These are phyloP conservation scores for Adelosebastes latens DNA, from an alignment of 2,797 vertebrate genomes.

Conservation along the genomic window DNA sequence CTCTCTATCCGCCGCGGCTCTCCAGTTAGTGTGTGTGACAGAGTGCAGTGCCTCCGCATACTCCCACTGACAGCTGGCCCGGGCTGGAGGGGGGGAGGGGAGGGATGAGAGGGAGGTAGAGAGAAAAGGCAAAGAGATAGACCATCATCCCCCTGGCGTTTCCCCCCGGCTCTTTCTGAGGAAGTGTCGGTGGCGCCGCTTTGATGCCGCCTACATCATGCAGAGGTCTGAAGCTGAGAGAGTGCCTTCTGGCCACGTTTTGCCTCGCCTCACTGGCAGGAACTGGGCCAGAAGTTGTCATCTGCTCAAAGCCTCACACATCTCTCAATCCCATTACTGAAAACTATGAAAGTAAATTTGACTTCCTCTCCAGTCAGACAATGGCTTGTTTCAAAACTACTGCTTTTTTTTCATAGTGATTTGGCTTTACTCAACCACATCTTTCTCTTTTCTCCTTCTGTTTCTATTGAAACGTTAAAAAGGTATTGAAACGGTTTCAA, in stretches of 20 bases:
- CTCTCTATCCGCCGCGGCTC: slow-evolving; percentile 56
- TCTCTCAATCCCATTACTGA: slow-evolving; percentile 53
- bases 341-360: slow-evolving; percentile 32
- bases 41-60: slow-evolving; percentile 60
- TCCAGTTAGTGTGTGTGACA: slow-evolving; percentile 64
- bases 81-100: slow-evolving; percentile 25
- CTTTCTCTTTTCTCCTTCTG: not conserved
- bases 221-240: slow-evolving; percentile 54
- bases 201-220: slow-evolving; percentile 65
- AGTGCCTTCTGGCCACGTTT: slow-evolving; percentile 62
- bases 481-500: too few relatives aligned
- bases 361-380: slow-evolving; percentile 19
- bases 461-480: not conserved
- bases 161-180: slow-evolving; percentile 52
- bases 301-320: slow-evolving; percentile 42
- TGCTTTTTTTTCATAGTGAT: not conserved
- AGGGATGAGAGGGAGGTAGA: slow-evolving; percentile 40
- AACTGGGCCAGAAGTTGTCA: slow-evolving; percentile 59
- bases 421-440: not conserved
- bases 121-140: slow-evolving; percentile 49
- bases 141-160: slow-evolving; percentile 52
- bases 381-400: not conserved
- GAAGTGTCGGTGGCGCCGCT: slow-evolving; percentile 54
- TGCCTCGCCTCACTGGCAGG: slow-evolving; percentile 37
- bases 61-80: slow-evolving; percentile 75